Evolutionary conservation across 2,888 invertebrate species (phyloP).

Genomic region (Eurytoma adleriae): DNA sequence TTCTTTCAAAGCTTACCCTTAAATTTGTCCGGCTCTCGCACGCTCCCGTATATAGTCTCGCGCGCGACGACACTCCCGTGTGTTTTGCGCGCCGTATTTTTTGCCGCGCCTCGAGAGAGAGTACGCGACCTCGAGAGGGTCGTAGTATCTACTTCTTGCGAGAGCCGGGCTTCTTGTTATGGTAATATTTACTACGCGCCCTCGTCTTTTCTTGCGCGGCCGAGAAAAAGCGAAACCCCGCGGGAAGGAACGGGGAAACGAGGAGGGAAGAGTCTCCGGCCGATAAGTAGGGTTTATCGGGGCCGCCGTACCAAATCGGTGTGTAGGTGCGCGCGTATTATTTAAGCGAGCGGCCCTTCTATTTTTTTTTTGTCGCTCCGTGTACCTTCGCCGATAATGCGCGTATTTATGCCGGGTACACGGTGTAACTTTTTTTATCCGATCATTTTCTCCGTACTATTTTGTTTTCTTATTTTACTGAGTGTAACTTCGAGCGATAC

Average conservation of each 20-base stretch:
- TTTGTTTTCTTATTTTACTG: too few species aligned
- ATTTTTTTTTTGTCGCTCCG: not conserved
- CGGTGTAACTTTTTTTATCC: not conserved
- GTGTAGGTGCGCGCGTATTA: conserved; percentile 15
- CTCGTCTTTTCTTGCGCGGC: conserved; percentile 5
- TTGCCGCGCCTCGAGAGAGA: conserved; percentile 13
- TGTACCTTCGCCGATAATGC: not conserved
- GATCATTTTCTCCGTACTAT: too few species aligned
- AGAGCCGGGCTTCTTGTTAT: conserved; percentile 36
- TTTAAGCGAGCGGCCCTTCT: not conserved
- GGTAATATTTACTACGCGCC: conserved; percentile 50
- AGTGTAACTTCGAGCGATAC: too few species aligned
- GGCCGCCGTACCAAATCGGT: not conserved
- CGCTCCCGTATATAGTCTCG: not conserved
- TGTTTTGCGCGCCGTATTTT: conserved; percentile 15
- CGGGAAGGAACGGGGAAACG: conserved; percentile 7
- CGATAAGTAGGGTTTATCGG: conserved; percentile 49
- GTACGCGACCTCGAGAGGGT: conserved; percentile 38
- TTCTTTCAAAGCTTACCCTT: not conserved
- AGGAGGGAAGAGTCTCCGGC: conserved; percentile 1
- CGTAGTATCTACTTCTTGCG: conserved; percentile 45
- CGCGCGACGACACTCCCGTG: conserved; percentile 7
- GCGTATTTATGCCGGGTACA: not conserved
- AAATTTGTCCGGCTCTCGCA: not conserved
- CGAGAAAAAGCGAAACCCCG: not conserved